Conservation (phyloP, 2,113 vertebrate species). For the Vulpes lagopus region DNA sequence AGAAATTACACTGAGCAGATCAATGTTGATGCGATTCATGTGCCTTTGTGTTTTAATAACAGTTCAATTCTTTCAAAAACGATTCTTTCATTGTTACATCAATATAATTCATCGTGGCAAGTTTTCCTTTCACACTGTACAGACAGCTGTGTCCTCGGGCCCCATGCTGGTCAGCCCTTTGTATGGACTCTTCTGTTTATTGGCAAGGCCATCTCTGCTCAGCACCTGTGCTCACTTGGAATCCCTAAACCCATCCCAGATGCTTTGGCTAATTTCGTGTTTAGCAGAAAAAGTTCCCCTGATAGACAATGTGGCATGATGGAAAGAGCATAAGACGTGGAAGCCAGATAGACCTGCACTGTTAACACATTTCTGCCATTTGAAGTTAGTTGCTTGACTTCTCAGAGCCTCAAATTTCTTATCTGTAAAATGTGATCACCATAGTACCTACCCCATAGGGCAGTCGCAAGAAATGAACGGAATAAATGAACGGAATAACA, state of each 20-base stretch:
- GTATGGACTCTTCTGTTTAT: background rate
- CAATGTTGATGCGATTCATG: background rate
- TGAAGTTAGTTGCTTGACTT: background rate
- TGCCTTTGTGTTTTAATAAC: slow-evolving; percentile 55
- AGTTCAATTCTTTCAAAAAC: slow-evolving; percentile 18
- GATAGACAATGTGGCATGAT: background rate
- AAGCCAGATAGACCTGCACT: background rate
- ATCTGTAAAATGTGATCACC: background rate
- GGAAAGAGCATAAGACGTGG: background rate
- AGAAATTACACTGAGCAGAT: background rate
- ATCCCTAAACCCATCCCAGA: background rate
- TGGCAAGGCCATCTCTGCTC: slow-evolving; percentile 23
- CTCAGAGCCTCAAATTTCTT: background rate
- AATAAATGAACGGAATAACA: fast-evolving
- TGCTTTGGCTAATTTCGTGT: background rate
- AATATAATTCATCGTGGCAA: background rate
- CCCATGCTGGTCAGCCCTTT: slow-evolving; percentile 10
- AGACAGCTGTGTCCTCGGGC: slow-evolving; percentile 18
- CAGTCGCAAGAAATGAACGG: background rate
- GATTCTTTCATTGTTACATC: background rate
- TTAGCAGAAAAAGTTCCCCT: background rate
- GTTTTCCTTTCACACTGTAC: background rate
- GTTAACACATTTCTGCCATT: fast-evolving
- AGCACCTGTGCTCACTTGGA: background rate
- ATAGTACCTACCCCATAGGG: fast-evolving